Conservation (phyloP, 2,113 vertebrate species). For the Nansenia antarctica region DNA sequence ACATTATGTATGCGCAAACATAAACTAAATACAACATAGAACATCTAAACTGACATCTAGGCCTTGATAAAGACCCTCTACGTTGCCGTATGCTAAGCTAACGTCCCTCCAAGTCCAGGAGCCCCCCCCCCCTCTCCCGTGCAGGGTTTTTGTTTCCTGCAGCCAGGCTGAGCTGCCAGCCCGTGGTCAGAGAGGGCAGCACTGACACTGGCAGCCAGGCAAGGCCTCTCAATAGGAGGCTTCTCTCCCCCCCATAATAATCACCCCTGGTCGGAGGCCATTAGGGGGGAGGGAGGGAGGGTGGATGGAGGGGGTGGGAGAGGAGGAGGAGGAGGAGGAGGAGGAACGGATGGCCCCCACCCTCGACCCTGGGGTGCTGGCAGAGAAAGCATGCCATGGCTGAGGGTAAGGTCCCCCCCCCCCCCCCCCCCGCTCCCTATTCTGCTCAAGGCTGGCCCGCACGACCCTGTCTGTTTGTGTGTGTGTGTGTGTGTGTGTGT, state of each 20-base stretch:
- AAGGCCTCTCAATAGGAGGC: slow-evolving; percentile 68
- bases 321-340: slow-evolving; percentile 6
- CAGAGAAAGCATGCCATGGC: slow-evolving; percentile 68
- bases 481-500: slow-evolving; percentile 9
- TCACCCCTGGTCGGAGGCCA: slow-evolving; percentile 63
- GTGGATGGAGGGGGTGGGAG: not conserved
- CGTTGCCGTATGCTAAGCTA: too few species aligned
- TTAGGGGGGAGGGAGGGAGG: not conserved
- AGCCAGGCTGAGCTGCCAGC: slow-evolving; percentile 53
- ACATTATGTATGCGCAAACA: too few species aligned
- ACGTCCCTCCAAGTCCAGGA: too few species aligned
- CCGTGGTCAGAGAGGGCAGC: slow-evolving; percentile 68
- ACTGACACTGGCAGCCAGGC: slow-evolving; percentile 67
- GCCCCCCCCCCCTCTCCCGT: slow-evolving; percentile 40
- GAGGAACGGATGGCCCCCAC: slow-evolving; percentile 45
- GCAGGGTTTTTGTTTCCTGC: slow-evolving; percentile 63
- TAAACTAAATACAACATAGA: too few species aligned
- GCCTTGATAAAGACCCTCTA: too few species aligned
- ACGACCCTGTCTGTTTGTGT: slow-evolving; percentile 45
- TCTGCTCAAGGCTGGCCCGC: slow-evolving; percentile 63
- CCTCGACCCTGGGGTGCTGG: slow-evolving; percentile 63
- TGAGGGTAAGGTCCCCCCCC: slow-evolving; percentile 68
- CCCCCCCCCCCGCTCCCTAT: slow-evolving; percentile 38
- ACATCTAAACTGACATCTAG: too few species aligned
- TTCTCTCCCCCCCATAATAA: slow-evolving; percentile 72